Base-by-base conservation (phyloP, 2,888 invertebrate species). In the Tipula confusa region DNA sequence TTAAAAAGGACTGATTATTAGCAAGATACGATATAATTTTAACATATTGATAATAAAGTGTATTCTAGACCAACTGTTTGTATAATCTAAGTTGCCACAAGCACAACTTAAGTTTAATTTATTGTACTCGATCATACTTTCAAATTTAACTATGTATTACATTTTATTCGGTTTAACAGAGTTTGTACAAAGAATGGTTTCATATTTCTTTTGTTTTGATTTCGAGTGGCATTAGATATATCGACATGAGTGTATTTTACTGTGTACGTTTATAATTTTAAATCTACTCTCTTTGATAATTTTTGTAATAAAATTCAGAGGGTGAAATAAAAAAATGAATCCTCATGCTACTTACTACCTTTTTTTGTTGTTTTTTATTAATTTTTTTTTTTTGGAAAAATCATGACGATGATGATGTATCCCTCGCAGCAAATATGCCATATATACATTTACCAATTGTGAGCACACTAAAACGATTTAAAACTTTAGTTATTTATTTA, bases 321-420 rank as follows among this genome's bases (percentile, higher is more conserved):
- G 64, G 64, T 64, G 64, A 64, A 64, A 64, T 64, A 64, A 64
- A 64, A 38, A 64, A 64, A 24, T 9, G 24, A 64, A 64, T 64
- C 24, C 64, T 64, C 64, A 24, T 64, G 24, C 64, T 24, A 64
- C 64, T 24, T 64, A 64, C 64, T 24, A 18, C 24, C 9, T 64
- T 43, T 15, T 43, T 43, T n/a, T n/a, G n/a, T n/a, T n/a, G n/a
- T n/a, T n/a, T n/a, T n/a, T n/a, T n/a, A n/a, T n/a, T n/a, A n/a
- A n/a, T n/a, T 43, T 43, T 43, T 11, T 9, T 64, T 64, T 64
- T 64, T 64, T 2, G 64, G 64, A 64, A 64, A 64, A 64, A 24
- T 64, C 64, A 64, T 64, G 18, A 64, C 64, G 64, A 64, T 64
- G 64, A 64, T 64, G 64, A 64, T 64, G 64, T 64, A 64, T 64